Conservation (phyloP, 2,888 invertebrate genomes). For the Tetrapedia diversipes region DNA sequence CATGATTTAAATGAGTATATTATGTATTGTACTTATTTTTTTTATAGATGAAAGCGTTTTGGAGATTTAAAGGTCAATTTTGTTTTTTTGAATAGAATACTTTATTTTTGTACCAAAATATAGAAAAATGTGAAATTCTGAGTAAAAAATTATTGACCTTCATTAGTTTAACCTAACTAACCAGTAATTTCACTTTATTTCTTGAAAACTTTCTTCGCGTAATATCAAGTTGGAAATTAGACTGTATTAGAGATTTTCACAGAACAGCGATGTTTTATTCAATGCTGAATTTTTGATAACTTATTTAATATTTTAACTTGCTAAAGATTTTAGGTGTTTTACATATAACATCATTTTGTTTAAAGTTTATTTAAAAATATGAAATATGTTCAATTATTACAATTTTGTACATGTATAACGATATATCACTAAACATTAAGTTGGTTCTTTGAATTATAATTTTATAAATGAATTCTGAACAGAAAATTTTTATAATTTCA, state of each 20-base stretch:
- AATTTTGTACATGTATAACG: conserved; percentile 50
- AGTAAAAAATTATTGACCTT: background rate
- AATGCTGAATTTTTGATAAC: too few relatives aligned
- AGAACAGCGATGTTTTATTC: too few relatives aligned
- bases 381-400: conserved; percentile 66
- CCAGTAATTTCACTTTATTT: background rate
- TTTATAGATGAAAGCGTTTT: background rate
- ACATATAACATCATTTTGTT: conserved; percentile 10
- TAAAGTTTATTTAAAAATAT: conserved; percentile 71
- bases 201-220: background rate
- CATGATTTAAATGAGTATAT: background rate
- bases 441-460: conserved; percentile 2
- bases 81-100: background rate
- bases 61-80: background rate
- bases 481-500: background rate
- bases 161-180: background rate
- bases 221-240: too few relatives aligned
- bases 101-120: background rate
- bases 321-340: background rate
- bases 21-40: background rate
- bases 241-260: background rate
- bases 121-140: background rate
- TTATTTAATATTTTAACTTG: background rate
- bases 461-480: conserved; percentile 19
- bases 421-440: conserved; percentile 16